Percentiles rank a stretch among this genome's conserved stretches.
Conservation (phyloP, 2,113 vertebrate genomes). For the Gopherus flavomarginatus region DNA sequence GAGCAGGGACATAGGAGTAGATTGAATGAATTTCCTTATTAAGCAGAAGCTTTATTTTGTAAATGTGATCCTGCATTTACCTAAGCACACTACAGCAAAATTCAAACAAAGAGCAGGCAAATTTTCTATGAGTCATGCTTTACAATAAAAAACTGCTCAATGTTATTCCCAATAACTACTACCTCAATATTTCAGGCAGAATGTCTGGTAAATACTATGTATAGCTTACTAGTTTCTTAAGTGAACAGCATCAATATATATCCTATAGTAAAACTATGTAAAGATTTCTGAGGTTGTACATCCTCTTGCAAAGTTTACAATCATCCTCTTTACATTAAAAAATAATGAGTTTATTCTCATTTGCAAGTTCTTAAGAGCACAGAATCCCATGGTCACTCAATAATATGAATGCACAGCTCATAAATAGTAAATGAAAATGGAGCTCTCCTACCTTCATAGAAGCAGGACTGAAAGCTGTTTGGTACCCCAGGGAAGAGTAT, state of each 20-base stretch:
- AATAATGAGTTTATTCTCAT: slow-evolving; percentile 74
- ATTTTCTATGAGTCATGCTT: not conserved
- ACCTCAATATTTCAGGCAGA: not conserved
- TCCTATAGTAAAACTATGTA: slow-evolving; percentile 12
- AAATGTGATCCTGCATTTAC: not conserved
- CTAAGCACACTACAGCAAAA: not conserved
- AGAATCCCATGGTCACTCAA: slow-evolving; percentile 62
- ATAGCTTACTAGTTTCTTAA: slow-evolving; percentile 6
- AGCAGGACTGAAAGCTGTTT: slow-evolving; percentile 55
- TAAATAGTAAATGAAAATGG: slow-evolving; percentile 76
- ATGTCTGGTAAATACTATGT: not conserved
- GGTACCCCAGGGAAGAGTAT: slow-evolving; percentile 46
- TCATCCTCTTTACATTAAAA: slow-evolving; percentile 75
- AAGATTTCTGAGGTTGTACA: not conserved
- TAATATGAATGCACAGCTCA: slow-evolving; percentile 61
- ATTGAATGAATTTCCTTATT: not conserved
- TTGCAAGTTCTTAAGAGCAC: slow-evolving; percentile 73
- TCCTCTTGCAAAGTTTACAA: slow-evolving; percentile 17
- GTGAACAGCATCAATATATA: not conserved
- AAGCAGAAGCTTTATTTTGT: not conserved
- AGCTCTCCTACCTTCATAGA: slow-evolving; percentile 63
- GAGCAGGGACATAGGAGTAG: not conserved
- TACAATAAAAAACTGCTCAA: slow-evolving; percentile 21
- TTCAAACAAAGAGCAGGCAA: not conserved
- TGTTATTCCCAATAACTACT: slow-evolving; percentile 39